These are phyloP conservation scores for Cephalopterus ornatus DNA, from an alignment of 2,113 vertebrate genomes.

Conservation along the genomic window DNA sequence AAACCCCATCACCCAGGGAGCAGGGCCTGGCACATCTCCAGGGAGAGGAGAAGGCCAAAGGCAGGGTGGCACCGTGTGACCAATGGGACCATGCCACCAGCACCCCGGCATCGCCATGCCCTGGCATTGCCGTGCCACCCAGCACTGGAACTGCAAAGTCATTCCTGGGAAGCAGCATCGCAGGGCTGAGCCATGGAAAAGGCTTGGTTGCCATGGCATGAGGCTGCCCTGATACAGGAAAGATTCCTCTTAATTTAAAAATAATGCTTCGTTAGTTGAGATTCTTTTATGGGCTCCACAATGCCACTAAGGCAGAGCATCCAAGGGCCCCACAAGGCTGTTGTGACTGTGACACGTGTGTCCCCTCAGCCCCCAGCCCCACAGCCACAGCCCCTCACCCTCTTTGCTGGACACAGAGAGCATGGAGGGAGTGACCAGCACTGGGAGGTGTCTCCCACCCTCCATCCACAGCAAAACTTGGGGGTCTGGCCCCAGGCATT, in stretches of 20 bases:
- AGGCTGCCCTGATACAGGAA: neutral
- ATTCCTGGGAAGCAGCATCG: rapidly evolving
- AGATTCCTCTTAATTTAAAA: neutral
- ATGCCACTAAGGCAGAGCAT: neutral
- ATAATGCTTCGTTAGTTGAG: neutral
- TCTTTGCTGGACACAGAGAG: rapidly evolving
- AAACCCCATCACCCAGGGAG: neutral
- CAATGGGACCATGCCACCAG: rapidly evolving
- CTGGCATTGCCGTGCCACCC: rapidly evolving
- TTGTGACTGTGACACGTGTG: rapidly evolving
- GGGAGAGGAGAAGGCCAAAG: neutral
- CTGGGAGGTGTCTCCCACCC: rapidly evolving
- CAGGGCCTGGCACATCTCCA: neutral
- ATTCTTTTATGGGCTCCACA: neutral
- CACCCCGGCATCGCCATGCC: neutral
- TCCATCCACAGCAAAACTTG: rapidly evolving
- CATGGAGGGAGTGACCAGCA: rapidly evolving
- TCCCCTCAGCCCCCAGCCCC: neutral
- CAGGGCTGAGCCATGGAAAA: rapidly evolving
- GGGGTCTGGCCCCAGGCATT: rapidly evolving
- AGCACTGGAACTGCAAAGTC: rapidly evolving
- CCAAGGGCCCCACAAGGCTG: rapidly evolving
- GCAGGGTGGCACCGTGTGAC: rapidly evolving
- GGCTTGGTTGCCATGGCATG: neutral
- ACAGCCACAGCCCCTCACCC: neutral